phyloP scores from a whole-genome alignment of 1,140 invertebrate species.

The Ctenoplectra terminalis region DNA sequence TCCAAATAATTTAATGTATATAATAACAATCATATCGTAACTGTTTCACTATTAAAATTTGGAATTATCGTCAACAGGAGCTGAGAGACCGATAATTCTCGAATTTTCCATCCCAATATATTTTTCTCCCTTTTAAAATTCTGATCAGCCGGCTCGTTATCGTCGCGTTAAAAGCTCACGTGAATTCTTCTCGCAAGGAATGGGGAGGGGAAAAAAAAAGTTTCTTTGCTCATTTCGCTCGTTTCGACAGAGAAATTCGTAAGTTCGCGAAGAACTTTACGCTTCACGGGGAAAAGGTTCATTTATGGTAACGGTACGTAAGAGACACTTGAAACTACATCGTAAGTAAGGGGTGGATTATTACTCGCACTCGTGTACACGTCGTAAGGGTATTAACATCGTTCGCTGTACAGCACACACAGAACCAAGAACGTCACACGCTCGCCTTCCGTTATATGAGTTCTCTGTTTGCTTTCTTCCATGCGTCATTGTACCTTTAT shows the following conservation, averaged over 20 bases:
- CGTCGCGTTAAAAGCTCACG: not conserved
- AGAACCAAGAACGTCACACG: not conserved
- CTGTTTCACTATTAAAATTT: too few relatives aligned
- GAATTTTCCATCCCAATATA: not conserved
- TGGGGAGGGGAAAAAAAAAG: not conserved
- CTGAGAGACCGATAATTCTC: not conserved
- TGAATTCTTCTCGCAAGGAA: not conserved
- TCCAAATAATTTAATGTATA: too few relatives aligned
- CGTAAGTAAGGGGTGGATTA: slow-evolving; percentile 21
- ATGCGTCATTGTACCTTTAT: not conserved
- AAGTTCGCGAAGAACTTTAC: not conserved
- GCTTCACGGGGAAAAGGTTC: not conserved
- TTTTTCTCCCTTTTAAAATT: not conserved
- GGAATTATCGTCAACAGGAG: too few relatives aligned
- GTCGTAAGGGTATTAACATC: slow-evolving; percentile 16
- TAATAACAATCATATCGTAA: too few relatives aligned
- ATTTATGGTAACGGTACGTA: slow-evolving; percentile 25
- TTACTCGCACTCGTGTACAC: slow-evolving; percentile 6
- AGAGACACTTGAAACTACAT: slow-evolving; percentile 20
- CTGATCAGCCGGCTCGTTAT: slow-evolving; percentile 2
- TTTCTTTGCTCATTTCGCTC: not conserved
- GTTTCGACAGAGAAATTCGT: slow-evolving; percentile 1
- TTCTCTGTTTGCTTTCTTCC: not conserved
- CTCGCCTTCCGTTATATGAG: not conserved
- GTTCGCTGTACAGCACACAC: not conserved